Evolutionary conservation across 2,888 invertebrate genomes (phyloP).

Genomic region (Tigriopus californicus): DNA sequence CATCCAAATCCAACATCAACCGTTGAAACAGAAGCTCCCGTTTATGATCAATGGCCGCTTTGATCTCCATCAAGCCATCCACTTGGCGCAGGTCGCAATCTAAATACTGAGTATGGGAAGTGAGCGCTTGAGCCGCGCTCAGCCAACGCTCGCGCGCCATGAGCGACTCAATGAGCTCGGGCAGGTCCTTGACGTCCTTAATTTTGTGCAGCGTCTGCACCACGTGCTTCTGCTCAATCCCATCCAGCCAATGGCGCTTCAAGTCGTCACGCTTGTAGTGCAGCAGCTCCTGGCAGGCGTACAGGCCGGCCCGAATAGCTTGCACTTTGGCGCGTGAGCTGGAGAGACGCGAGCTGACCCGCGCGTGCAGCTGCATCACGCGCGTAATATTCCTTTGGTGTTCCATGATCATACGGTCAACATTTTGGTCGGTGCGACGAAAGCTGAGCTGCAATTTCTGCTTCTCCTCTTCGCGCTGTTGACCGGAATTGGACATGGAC

Average conservation of each 20-base stretch:
- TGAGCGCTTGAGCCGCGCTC: constrained; percentile 61
- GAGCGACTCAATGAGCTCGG: constrained; percentile 43
- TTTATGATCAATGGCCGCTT: constrained; percentile 24
- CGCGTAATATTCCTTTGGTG: constrained; percentile 72
- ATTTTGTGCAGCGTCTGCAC: constrained; percentile 73
- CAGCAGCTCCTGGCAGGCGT: constrained; percentile 62
- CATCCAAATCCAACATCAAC: not conserved
- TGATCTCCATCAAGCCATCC: constrained; percentile 60
- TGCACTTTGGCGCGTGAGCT: constrained; percentile 53
- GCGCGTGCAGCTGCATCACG: constrained; percentile 57
- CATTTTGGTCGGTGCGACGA: constrained; percentile 65
- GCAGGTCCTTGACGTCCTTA: constrained; percentile 53
- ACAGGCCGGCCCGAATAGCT: constrained; percentile 49
- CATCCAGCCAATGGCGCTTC: constrained; percentile 80
- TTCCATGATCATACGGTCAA: constrained; percentile 69
- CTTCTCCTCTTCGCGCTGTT: constrained; percentile 79
- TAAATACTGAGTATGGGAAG: constrained; percentile 45
- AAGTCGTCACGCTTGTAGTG: constrained; percentile 81
- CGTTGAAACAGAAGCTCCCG: not conserved
- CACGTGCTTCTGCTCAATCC: constrained; percentile 84
- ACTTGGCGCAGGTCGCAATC: constrained; percentile 57
- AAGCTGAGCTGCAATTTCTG: constrained; percentile 82
- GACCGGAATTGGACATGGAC: constrained; percentile 80
- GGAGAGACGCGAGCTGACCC: constrained; percentile 53
- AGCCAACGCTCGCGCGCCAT: constrained; percentile 56